These are phyloP conservation scores for Pelagia noctiluca DNA, from an alignment of 30 jellyfish, hydroid and myxozoan species.

Conservation along the genomic window DNA sequence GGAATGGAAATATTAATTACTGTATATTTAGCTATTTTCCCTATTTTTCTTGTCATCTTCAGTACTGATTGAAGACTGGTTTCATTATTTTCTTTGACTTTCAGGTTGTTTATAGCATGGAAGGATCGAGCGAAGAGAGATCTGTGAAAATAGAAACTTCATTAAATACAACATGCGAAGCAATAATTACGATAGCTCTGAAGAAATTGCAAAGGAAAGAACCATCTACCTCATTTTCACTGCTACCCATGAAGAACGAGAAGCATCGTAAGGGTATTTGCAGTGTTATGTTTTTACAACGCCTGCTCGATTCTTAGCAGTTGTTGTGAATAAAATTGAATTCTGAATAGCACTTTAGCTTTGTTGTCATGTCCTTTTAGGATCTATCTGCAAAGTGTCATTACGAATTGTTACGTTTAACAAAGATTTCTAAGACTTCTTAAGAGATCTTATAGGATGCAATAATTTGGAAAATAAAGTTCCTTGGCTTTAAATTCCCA, in stretches of 20 bases:
- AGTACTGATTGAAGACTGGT: no score
- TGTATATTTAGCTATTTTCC: no score
- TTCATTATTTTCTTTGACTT: neutral
- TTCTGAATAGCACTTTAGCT: no score
- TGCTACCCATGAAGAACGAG: slow-evolving; percentile 27
- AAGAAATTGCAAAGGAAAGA: slow-evolving; percentile 50
- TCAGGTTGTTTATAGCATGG: slow-evolving; percentile 39
- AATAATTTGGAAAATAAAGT: no score
- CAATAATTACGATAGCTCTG: slow-evolving; percentile 56
- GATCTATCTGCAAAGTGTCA: neutral
- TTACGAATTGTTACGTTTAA: neutral
- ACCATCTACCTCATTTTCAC: slow-evolving; percentile 31
- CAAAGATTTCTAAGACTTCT: no score
- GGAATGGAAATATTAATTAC: no score
- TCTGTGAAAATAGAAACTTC: slow-evolving; percentile 58
- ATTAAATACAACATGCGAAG: slow-evolving; percentile 49
- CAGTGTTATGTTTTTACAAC: no score
- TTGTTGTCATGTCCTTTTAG: neutral
- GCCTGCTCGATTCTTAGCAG: no score
- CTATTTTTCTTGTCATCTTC: no score
- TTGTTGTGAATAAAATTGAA: no score
- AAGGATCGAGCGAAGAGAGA: slow-evolving; percentile 54
- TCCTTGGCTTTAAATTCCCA: no score
- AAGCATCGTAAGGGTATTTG: slow-evolving; percentile 49
- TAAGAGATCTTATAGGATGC: no score